phyloP scores from a whole-genome alignment of 2,797 vertebrate genomes.

The Cossypha heuglini region DNA sequence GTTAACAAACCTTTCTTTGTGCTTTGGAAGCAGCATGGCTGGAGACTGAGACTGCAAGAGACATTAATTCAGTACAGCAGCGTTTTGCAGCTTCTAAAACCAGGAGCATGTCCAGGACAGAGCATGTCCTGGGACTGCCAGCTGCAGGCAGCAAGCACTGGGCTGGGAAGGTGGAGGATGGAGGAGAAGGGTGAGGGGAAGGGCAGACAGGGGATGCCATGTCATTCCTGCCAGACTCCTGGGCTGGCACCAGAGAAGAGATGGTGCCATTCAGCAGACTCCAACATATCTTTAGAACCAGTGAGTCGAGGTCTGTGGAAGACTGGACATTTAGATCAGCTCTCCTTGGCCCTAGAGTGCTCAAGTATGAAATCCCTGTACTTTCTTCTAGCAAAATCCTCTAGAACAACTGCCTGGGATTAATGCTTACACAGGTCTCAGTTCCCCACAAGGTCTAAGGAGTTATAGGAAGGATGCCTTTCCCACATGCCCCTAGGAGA shows the following conservation, averaged over 20 bases:
- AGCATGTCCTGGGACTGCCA: neutral
- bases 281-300: neutral
- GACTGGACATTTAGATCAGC: neutral
- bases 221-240: neutral
- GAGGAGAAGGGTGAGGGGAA: neutral
- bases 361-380: neutral
- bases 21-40: neutral
- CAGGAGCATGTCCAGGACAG: neutral
- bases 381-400: neutral
- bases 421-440: neutral
- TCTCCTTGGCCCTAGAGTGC: neutral
- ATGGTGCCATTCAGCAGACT: neutral
- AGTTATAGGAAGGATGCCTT: neutral
- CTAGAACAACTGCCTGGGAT: neutral
- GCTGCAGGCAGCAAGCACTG: neutral
- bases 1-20: neutral
- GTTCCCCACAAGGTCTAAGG: neutral
- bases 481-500: neutral
- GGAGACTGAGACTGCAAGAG: neutral
- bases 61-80: neutral
- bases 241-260: neutral
- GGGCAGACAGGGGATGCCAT: neutral
- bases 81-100: neutral
- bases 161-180: neutral
- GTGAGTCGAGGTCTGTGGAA: neutral